These are phyloP conservation scores for Stomorhina lunata DNA, from an alignment of 2,888 invertebrate genomes.

Conservation along the genomic window DNA sequence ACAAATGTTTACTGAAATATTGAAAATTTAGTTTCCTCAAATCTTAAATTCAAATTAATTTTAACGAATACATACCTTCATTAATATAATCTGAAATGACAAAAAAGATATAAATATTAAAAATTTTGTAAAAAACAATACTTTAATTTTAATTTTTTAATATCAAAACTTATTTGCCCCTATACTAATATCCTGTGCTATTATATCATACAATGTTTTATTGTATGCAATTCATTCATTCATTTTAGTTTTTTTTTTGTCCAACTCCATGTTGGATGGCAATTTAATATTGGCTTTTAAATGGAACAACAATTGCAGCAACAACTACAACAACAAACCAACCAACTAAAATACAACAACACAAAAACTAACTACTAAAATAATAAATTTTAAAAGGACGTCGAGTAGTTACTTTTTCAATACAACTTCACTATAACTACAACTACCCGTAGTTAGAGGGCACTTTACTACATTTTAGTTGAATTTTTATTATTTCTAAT, in stretches of 20 bases:
- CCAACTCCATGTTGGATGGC: constrained; percentile 11
- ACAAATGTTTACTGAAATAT: too few relatives aligned
- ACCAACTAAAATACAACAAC: constrained; percentile 27
- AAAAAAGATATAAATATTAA: neutral
- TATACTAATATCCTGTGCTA: neutral
- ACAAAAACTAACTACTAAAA: constrained; percentile 52
- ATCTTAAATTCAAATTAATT: too few relatives aligned
- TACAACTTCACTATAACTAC: too few relatives aligned
- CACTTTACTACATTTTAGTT: constrained; percentile 22
- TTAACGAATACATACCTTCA: too few relatives aligned
- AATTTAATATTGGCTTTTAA: constrained; percentile 24
- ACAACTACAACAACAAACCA: neutral
- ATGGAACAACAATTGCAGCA: constrained; percentile 9
- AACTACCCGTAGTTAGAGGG: too few relatives aligned
- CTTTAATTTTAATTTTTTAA: too few relatives aligned
- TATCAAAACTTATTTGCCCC: neutral
- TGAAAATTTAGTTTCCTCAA: too few relatives aligned
- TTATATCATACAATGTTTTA: neutral
- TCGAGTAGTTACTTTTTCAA: too few relatives aligned
- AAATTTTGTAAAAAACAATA: neutral
- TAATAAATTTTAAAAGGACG: constrained; percentile 49
- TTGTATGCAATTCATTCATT: neutral
- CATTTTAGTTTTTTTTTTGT: neutral
- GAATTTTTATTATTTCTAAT: neutral
- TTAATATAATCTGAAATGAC: neutral